Conservation (phyloP, 2,888 invertebrate genomes). For the Drosophila neoperkinsi region DNA sequence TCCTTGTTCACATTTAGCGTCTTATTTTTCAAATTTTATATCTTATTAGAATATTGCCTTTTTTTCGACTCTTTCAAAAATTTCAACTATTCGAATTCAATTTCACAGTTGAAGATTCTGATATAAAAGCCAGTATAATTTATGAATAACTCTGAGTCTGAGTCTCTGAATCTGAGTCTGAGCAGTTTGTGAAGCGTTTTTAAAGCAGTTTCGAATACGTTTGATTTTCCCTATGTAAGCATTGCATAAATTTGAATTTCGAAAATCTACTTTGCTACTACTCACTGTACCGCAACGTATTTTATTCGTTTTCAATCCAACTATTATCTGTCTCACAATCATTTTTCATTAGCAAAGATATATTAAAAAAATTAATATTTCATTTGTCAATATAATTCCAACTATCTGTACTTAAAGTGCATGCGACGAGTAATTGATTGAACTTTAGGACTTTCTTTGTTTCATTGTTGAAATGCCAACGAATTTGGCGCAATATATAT, state of each 20-base stretch:
- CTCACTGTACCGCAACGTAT: background rate
- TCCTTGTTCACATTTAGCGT: background rate
- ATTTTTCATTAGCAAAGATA: background rate
- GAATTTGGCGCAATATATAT: background rate
- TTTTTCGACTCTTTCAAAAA: background rate
- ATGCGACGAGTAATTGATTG: background rate
- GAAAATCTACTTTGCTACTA: too few relatives aligned
- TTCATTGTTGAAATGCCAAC: background rate
- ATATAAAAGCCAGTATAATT: background rate
- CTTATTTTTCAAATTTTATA: background rate
- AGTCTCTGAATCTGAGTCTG: background rate
- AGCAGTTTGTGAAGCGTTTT: background rate
- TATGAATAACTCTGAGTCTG: background rate
- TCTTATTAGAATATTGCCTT: background rate
- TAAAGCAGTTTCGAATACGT: background rate
- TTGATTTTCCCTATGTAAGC: background rate
- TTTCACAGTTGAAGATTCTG: background rate
- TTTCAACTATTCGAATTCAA: background rate
- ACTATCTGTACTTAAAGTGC: background rate
- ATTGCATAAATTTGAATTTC: background rate
- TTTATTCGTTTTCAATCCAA: background rate
- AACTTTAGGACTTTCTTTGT: background rate
- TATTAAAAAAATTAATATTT: background rate
- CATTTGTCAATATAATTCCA: background rate
- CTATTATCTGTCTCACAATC: background rate